Base-by-base conservation (phyloP, 2,797 vertebrate genomes). In the Sebastolobus alascanus region DNA sequence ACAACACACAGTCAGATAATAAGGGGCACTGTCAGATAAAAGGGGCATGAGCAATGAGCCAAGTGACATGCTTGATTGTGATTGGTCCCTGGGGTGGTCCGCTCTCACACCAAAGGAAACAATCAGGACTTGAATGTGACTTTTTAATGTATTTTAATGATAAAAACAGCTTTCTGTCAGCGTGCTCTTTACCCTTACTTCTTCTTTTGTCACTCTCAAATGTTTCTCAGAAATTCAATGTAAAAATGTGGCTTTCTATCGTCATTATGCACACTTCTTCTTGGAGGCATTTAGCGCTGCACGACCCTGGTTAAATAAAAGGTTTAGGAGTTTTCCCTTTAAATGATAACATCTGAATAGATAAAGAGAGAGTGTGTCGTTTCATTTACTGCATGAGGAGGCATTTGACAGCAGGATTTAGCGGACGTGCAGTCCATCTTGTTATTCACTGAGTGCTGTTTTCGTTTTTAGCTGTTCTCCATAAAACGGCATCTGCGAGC, bases 1-100 rank as follows among this genome's bases (percentile, higher is more conserved):
- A 93, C 95, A 96, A 96, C 95, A 93, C 93, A 89, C 93, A 92
- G 93, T 92, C 89, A 96, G 97, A 97, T 97, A 97, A 96, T 95
- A 93, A 95, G 92, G 89, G 66, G 89, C 88, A 85, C 95, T 96
- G 97, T 97, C 96, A 97, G 97, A 98, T 97, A 97, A 97, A 94
- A 94, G 92, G 67, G 93, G 90, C 93, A 93, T 96, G 96, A 98
- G 95, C 95, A 96, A 97, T 96, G 95, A 94, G 92, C 87, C 90
- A 90, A 94, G 95, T 96, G 96, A 95, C 94, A 89, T 88, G 93
- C 87, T 93, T 92, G 94, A 90, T 92, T 93, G 92, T 94, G 95
- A 96, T 94, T 94, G 93, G 87, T 93, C 93, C 91, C 87, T 84
- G 92, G 92, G 96, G 97, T 97, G 97, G 97, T 97, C 97, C 16